Evolutionary conservation across 1,140 invertebrate genomes (phyloP).

Genomic region (Fopius arisanus): DNA sequence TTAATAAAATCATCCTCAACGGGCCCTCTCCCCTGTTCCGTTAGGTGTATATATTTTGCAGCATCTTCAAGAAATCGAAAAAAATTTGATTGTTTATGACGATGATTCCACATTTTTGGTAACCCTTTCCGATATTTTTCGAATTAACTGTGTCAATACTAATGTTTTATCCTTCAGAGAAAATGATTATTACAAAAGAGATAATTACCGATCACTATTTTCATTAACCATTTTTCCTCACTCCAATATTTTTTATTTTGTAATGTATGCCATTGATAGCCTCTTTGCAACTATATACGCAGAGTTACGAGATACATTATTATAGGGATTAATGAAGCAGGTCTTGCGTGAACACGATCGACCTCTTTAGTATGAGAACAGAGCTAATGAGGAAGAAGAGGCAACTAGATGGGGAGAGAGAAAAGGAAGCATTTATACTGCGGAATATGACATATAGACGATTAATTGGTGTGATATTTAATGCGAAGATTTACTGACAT

Average conservation of each 20-base stretch:
- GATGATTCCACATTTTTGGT: too few relatives aligned
- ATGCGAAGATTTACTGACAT: conserved; percentile 25
- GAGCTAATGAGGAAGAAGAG: neutral
- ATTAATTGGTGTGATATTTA: conserved; percentile 54
- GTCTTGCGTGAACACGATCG: conserved; percentile 4
- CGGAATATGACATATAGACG: conserved; percentile 40
- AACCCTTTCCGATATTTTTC: too few relatives aligned
- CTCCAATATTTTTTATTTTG: neutral
- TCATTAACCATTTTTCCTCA: conserved; percentile 53
- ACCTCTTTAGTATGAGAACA: neutral
- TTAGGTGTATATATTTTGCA: too few relatives aligned
- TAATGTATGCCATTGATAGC: conserved; percentile 25
- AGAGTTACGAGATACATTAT: conserved; percentile 51
- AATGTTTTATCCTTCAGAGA: conserved; percentile 53
- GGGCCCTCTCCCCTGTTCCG: too few relatives aligned
- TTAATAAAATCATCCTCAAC: too few relatives aligned
- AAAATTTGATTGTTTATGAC: too few relatives aligned
- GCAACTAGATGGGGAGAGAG: conserved; percentile 8
- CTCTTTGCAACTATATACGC: conserved; percentile 31
- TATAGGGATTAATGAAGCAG: conserved; percentile 56
- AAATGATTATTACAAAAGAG: conserved; percentile 48
- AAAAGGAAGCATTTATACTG: conserved; percentile 22
- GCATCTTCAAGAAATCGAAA: too few relatives aligned
- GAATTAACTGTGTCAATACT: conserved; percentile 58
- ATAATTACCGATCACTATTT: conserved; percentile 55